These are phyloP conservation scores for Diarsia brunnea DNA, from an alignment of 2,888 invertebrate genomes.

Conservation along the genomic window DNA sequence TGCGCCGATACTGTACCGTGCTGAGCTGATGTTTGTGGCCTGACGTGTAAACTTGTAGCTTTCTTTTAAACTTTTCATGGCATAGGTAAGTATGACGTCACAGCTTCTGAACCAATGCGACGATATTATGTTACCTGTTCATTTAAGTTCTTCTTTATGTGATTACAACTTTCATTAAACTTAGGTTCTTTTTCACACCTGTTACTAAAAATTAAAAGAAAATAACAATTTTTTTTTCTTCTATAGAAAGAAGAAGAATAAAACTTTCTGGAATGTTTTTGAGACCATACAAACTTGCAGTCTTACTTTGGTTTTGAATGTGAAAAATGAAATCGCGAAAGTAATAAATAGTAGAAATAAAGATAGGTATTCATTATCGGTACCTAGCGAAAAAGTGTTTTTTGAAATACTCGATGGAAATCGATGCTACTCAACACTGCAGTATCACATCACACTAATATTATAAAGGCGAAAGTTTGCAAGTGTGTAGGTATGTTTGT, in stretches of 20 bases:
- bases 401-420: no score
- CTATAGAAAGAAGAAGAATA: no score
- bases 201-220: background rate
- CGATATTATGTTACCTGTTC: background rate
- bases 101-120: background rate
- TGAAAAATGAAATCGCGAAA: background rate
- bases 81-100: background rate
- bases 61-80: constrained; percentile 13
- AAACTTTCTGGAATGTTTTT: background rate
- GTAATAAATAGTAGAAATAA: background rate
- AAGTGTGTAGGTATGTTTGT: no score
- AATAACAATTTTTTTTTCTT: background rate
- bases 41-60: constrained; percentile 12
- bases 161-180: background rate
- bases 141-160: background rate
- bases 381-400: no score
- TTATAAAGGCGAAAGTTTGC: no score
- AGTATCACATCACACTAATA: no score
- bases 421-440: no score
- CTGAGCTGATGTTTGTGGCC: constrained; percentile 31
- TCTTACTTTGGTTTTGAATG: background rate
- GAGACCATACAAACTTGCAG: background rate
- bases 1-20: constrained; percentile 40
- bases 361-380: no score
- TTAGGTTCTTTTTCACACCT: background rate